Evolutionary conservation across 2,888 invertebrate species (phyloP), one percentile per base, ranked within the genome.

Genomic region (Agrotis exclamationis): DNA sequence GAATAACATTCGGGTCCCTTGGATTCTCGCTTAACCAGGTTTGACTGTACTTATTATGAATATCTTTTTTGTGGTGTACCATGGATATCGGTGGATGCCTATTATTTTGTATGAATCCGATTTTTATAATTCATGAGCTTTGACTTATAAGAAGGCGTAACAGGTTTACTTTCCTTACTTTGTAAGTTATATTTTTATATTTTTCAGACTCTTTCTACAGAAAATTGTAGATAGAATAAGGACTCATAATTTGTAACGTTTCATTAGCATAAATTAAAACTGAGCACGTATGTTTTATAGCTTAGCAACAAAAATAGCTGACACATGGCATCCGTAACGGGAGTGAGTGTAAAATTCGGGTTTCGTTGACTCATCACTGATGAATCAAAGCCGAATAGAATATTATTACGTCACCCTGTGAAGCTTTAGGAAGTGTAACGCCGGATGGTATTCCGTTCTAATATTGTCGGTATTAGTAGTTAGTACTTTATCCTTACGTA

Each of bases 331-430:
- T 14, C 51, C 57, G 28, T 58, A 48, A 66, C 57, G 66, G 74
- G 16, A 50, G 16, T 59, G 56, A 58, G 22, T 60, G 57, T 57
- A 63, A 67, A 70, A 65, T 63, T 80, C n/a, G 54, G 56, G 48
- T 59, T 63, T 63, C 45, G 63, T 65, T 84, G 82, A 83, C 64
- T 83, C 83, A 83, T 77, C 56, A 54, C 45, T 66, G 68, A 75
- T 77, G 75, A 83, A 82, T 83, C 73, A 70, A 69, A 75, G 45
- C 63, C 16, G 22, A 54, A 51, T 62, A 50, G 28, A 74, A 73
- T 77, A 68, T 58, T 50, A 65, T 78, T 54, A 64, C 45, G 64
- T 74, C 56, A 72, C 28, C 47, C 13, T 45, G 20, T 56, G 53
- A n/a, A 68, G 18, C 13, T 66, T 48, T 44, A 57, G 66, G 80